Base-by-base conservation (phyloP, 2,888 invertebrate species). In the Brachynemurus nebulosus region DNA sequence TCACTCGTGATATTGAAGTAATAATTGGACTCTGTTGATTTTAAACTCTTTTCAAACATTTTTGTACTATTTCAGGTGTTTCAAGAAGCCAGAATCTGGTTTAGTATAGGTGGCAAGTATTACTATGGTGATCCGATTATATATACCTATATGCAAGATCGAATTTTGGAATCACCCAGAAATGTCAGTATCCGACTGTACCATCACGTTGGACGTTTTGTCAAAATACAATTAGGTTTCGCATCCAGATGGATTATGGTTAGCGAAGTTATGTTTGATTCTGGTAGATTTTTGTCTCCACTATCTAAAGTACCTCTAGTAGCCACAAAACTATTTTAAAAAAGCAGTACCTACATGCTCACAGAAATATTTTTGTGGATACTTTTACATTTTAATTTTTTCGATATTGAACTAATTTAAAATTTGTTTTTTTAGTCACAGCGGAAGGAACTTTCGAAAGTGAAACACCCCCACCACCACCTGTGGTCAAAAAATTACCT, bases 231-330 rank as follows among this genome's bases (percentile, higher is more conserved):
- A 55, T 70, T 91, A 42, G 72, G 72, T 52, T 91, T 90, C 61
- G 81, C 86, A 3, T 75, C 84, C 14, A 71, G 79, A 44, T 92
- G 92, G 91, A 80, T 92, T 53, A 78, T 92, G 66, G 75, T 93
- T 57, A 89, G 89, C 64, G 92, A 93, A 66, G 73, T 92, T 50
- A 78, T 82, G 45, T 92, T 92, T 62, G 81, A 82, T 55, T 90
- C 90, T 18, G 78, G 80, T 79, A 30, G n/a, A n/a, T 25, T 9
- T 25, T 8, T 11, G 11, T 9, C 27, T 11, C 27, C 8, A 9
- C 27, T 9, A 9, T 9, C 27, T 9, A 8, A 25, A 8, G 11
- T 9, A n/a, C n/a, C n/a, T n/a, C n/a, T n/a, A n/a, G n/a, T n/a
- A n/a, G n/a, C n/a, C n/a, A n/a, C n/a, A n/a, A n/a, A n/a, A n/a